Evolutionary conservation across 2,888 invertebrate genomes (phyloP).

Genomic region (Sphaerophoria rueppellii): DNA sequence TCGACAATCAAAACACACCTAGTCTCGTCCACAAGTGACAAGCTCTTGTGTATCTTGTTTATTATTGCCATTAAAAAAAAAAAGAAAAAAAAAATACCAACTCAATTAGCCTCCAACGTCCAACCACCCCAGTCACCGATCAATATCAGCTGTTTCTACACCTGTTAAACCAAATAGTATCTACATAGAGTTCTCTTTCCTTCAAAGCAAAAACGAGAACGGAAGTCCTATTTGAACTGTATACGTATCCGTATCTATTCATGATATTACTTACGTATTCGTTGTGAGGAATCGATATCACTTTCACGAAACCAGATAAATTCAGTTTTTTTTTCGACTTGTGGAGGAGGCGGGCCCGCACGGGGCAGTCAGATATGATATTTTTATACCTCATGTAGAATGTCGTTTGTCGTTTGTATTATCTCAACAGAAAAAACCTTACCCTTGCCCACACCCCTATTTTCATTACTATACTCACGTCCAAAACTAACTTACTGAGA

Average conservation of each 20-base stretch:
- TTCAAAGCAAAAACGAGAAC: neutral
- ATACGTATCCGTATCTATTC: too few relatives aligned
- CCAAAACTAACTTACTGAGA: too few relatives aligned
- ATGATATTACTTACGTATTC: too few relatives aligned
- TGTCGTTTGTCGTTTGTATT: constrained; percentile 8
- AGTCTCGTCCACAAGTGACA: neutral
- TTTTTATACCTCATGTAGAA: neutral
- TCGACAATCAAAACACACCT: constrained; percentile 18
- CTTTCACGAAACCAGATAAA: neutral
- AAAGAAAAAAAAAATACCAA: neutral
- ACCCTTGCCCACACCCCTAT: constrained; percentile 1
- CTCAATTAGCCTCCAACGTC: neutral
- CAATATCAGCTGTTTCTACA: constrained; percentile 30
- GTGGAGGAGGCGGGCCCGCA: neutral
- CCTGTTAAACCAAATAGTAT: constrained; percentile 4
- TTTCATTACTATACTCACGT: too few relatives aligned
- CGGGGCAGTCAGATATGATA: neutral
- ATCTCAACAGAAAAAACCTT: constrained; percentile 11
- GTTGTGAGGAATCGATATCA: too few relatives aligned
- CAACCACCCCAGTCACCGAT: neutral
- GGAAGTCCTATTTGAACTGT: constrained; percentile 13
- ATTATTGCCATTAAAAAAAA: neutral
- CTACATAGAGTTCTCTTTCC: neutral
- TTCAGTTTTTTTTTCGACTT: neutral
- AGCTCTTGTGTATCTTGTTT: neutral